A percentile compares a stretch with the other conserved stretches of the same genome.
phyloP scores from a whole-genome alignment of 1,140 invertebrate genomes.

The Aphaenogaster ashmeadi region DNA sequence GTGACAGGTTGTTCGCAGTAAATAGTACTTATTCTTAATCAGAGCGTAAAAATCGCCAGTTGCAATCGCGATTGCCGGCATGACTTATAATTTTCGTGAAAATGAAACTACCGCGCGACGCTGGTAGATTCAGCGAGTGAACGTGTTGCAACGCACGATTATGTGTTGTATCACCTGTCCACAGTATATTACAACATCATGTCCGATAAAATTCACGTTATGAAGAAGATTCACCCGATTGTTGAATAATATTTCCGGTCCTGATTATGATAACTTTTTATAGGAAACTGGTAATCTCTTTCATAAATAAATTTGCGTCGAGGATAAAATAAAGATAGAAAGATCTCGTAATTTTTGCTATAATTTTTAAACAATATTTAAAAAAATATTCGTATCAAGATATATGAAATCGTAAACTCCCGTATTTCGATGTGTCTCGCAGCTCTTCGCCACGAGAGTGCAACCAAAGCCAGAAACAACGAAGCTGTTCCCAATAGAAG shows the following conservation, averaged over 20 bases:
- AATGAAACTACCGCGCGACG: slow-evolving; percentile 30
- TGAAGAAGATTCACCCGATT: not conserved
- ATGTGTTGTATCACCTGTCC: slow-evolving; percentile 46
- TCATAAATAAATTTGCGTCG: not conserved
- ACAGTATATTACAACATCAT: slow-evolving; percentile 31
- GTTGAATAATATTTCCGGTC: not conserved
- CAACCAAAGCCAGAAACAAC: slow-evolving; percentile 79
- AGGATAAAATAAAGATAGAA: not conserved
- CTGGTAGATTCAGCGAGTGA: slow-evolving; percentile 31
- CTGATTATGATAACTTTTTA: not conserved
- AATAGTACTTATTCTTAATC: slow-evolving; percentile 35
- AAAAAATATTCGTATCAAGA: not conserved
- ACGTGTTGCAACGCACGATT: slow-evolving; percentile 40
- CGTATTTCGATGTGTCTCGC: slow-evolving; percentile 19
- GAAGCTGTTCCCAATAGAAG: slow-evolving; percentile 79
- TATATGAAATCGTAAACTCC: slow-evolving; percentile 2
- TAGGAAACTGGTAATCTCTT: not conserved
- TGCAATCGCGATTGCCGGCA: not conserved
- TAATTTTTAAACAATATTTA: slow-evolving; percentile 13
- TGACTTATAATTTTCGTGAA: slow-evolving; percentile 58
- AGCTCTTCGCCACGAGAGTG: slow-evolving; percentile 77
- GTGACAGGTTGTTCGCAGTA: not conserved
- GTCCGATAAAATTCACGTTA: slow-evolving; percentile 19
- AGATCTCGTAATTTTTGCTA: not conserved
- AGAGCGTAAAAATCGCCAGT: slow-evolving; percentile 48